Evolutionary conservation across 2,797 vertebrate species (phyloP), one percentile per base, ranked within the genome.

Genomic region (Gambelia wislizenii): DNA sequence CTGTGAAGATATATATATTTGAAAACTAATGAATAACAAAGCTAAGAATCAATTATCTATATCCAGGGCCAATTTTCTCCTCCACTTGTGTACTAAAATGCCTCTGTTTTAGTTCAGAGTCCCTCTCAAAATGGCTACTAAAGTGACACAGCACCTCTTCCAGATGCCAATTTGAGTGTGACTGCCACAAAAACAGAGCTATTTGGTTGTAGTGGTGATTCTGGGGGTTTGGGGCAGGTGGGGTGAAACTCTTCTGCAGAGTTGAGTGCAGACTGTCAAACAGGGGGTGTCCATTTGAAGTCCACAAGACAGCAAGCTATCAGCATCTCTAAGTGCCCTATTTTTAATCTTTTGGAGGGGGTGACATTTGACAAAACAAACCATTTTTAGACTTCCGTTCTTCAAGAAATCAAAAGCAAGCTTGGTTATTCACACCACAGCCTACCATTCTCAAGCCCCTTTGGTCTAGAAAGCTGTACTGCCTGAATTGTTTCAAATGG

Each of bases 321-420:
- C 33, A 82, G 47, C 13, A 13, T 91, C 56, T 1, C 27, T 44
- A 88, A 16, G 39, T 36, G 64, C 30, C 0, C 54, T 52, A 90
- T 79, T 49, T 69, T 83, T 87, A 36, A 69, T 93, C 74, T 89
- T 67, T 64, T 0, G 2, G 54, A 91, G 85, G 9, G 25, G 18
- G 88, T 25, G 22, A 80, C 72, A 76, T 64, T 86, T 76, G 75
- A 85, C 82, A 91, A 44, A 69, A 22, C 47, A 22, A 69, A 30
- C 59, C 30, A 81, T 91, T 95, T 92, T 86, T 54, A 27, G 74
- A 18, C 47, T 84, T 85, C 87, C 72, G 25, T 39, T 3, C 0
- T 30, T 84, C 36, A 79, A 91, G 67, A 85, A 88, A 90, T 92
- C 67, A 90, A 93, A 91, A 92, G 72, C 3, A 9, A 67, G 79